Conservation (phyloP, 2,888 invertebrate species). For the Noctua pronuba region DNA sequence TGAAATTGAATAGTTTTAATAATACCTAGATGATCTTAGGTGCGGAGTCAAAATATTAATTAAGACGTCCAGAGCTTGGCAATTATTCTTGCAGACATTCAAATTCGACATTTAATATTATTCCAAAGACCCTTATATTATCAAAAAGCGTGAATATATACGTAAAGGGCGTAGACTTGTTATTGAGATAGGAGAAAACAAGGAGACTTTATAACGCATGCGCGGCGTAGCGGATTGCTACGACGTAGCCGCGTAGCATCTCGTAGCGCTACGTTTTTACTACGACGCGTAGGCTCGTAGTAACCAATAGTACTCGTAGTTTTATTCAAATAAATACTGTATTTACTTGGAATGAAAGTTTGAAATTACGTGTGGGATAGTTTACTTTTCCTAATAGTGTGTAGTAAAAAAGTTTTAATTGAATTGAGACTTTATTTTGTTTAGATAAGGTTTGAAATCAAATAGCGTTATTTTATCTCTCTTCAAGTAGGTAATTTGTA, state of each 20-base stretch:
- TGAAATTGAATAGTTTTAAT: constrained; percentile 16
- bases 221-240: constrained; percentile 35
- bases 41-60: constrained; percentile 24
- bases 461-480: background rate
- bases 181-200: constrained; percentile 50
- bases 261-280: constrained; percentile 61
- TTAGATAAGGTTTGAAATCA: constrained; percentile 28
- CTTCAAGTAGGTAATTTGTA: constrained; percentile 20
- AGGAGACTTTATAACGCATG: constrained; percentile 48
- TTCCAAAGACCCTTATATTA: constrained; percentile 24
- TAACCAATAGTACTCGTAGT: constrained; percentile 21
- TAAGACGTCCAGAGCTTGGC: constrained; percentile 10
- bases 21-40: constrained; percentile 8
- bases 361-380: constrained; percentile 26
- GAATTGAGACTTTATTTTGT: constrained; percentile 28
- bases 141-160: constrained; percentile 39
- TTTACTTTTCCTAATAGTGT: background rate
- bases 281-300: constrained; percentile 63
- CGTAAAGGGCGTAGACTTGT: constrained; percentile 55
- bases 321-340: constrained; percentile 42
- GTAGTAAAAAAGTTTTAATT: constrained; percentile 4
- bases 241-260: constrained; percentile 56
- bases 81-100: constrained; percentile 45
- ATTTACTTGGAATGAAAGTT: constrained; percentile 40
- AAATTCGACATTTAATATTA: constrained; percentile 48